A percentile compares a stretch with the other conserved stretches of the same genome.
Conservation (phyloP, 2,888 invertebrate species). For the Argyra leucocephala region DNA sequence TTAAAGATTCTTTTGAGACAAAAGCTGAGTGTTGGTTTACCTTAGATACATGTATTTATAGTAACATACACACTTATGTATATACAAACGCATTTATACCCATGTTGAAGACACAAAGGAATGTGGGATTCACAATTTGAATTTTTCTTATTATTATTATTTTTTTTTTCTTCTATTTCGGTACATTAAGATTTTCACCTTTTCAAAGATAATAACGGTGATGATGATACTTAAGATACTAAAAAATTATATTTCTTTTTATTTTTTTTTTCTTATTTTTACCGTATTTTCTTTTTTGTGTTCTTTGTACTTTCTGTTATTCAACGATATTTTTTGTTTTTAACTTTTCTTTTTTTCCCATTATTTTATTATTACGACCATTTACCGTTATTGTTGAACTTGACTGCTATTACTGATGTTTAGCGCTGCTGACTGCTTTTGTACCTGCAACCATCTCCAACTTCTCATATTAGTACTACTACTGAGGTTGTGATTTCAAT, state of each 20-base stretch:
- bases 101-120: neutral
- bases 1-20: neutral
- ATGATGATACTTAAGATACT: constrained; percentile 6
- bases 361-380: neutral
- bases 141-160: neutral
- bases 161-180: neutral
- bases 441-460: too few species aligned
- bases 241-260: neutral
- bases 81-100: neutral
- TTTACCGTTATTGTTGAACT: neutral
- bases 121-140: neutral
- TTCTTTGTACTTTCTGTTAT: neutral
- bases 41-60: neutral
- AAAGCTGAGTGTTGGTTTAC: neutral
- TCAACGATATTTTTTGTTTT: neutral
- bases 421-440: neutral
- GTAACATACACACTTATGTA: neutral
- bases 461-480: too few species aligned
- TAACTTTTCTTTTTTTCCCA: neutral
- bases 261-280: neutral
- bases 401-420: neutral
- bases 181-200: neutral
- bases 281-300: neutral
- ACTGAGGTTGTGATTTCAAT: too few species aligned
- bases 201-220: constrained; percentile 1